Conservation (phyloP, 2,888 invertebrate species). For the Coelinius sp. region DNA sequence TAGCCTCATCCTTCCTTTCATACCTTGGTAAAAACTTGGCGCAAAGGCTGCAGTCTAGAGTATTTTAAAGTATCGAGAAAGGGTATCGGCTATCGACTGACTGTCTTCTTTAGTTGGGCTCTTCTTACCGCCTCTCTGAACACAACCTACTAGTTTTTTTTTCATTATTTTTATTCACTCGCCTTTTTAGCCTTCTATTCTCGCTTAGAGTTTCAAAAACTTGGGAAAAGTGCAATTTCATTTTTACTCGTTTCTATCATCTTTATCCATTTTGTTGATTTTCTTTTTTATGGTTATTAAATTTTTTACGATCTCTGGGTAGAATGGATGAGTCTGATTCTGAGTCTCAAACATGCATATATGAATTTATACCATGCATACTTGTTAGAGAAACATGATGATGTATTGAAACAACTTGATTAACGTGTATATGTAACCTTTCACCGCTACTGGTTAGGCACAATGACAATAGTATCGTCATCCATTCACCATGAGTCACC, state of each 20-base stretch:
- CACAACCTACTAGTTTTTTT: slow-evolving; percentile 6
- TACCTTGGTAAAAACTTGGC: not conserved
- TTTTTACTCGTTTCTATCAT: not conserved
- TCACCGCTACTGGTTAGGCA: not conserved
- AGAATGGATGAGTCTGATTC: too few relatives aligned
- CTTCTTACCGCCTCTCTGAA: slow-evolving; percentile 12
- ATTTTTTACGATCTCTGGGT: too few relatives aligned
- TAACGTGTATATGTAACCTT: not conserved
- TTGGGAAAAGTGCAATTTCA: slow-evolving; percentile 8
- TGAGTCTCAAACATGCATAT: too few relatives aligned
- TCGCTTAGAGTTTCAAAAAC: slow-evolving; percentile 1
- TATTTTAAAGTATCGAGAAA: slow-evolving; percentile 27
- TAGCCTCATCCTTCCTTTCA: not conserved
- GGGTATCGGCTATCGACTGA: slow-evolving; percentile 30
- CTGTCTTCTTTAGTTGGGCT: slow-evolving; percentile 23
- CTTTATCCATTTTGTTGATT: not conserved
- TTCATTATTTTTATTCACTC: not conserved
- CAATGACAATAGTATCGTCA: not conserved
- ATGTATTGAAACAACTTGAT: not conserved
- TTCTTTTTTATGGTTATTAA: not conserved
- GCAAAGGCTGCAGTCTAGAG: slow-evolving; percentile 21
- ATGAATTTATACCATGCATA: not conserved
- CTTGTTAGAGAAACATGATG: not conserved
- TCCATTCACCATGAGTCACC: not conserved
- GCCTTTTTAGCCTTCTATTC: not conserved